Evolutionary conservation across 2,113 vertebrate genomes (phyloP), one percentile per base, ranked within the genome.

Genomic region (Pachyramphus minor): DNA sequence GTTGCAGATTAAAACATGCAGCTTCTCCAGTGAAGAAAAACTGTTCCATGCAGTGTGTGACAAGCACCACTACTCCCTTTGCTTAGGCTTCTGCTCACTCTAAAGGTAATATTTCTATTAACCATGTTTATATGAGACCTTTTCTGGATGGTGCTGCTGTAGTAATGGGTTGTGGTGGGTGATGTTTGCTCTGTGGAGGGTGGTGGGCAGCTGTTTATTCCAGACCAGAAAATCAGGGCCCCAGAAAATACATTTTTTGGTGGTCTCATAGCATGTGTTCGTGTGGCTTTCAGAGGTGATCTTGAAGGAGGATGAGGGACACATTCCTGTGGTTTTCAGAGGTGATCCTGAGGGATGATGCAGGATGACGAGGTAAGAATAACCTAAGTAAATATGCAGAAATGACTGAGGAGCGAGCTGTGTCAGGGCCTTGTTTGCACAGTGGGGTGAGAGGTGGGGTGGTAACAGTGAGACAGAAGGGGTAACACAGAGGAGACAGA

Each of bases 151-250:
- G 7, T 41, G 39, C 45, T 74, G 55, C 76, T 1, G 0, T 3
- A 25, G 22, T 0, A 0, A 10, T 8, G 41, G n/a, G 39, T 30
- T 58, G 28, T 1, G 2, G 41, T 27, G 41, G 56, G 41, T 17
- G 53, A 14, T 6, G 2, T 35, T 30, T 62, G 35, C 28, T 74
- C 45, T 27, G 45, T 22, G 39, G 12, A n/a, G 28, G 3, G 14
- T 28, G 44, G 9, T n/a, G 50, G n/a, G 41, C 20, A 39, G 18
- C 59, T 4, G 31, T 21, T 84, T 6, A 0, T 44, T 87, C 37
- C 27, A 52, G 37, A 28, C 82, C 37, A 31, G 42, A 63, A 90
- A 71, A 47, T 28, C 33, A 33, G 5, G 31, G 44, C 30, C 53
- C 37, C 44, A 53, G 55, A 47, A 93, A 74, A 42, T 17, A 6